Evolutionary conservation across 2,113 vertebrate species (phyloP), one percentile per base, ranked within the genome.

Genomic region (Zosterops lateralis): DNA sequence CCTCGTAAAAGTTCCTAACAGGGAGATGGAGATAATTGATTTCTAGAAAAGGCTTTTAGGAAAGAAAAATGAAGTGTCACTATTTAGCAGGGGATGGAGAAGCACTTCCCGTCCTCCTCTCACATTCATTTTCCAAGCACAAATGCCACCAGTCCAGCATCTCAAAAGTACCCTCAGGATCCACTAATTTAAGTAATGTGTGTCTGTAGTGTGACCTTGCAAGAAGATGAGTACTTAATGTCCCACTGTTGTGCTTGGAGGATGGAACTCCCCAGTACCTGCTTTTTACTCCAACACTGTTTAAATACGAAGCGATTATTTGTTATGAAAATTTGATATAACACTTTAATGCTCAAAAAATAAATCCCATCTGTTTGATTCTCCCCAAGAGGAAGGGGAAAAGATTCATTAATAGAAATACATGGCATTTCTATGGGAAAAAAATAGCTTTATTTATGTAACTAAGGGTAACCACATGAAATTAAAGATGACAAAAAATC

Each of bases 351-450:
- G 82, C 57, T 83, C 61, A 60, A 83, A 95, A 85, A 95, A 74
- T 36, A 87, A 93, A 95, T 86, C 51, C 84, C 81, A 90, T 92
- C 84, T 94, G 94, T 56, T 90, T 86, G 82, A 34, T 87, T 91
- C 66, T 54, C 89, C 84, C 82, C 82, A 40, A 42, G 67, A 77
- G 64, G 68, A 92, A 78, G 9, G 28, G 17, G 13, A n/a, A 64
- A 80, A 74, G 54, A 67, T 70, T 44, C 58, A 92, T 95, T 87
- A 95, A 92, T 92, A 94, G 78, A 77, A 95, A 85, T 54, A 34
- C 31, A 61, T 89, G 84, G 19, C 64, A 74, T 85, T 90, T 93
- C 58, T 62, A 6, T 38, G 40, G 62, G 26, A 42, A 48, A 56
- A 56, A 65, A 10, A 36, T 20, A 76, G 8, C 48, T 45, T 60